Percentiles rank a stretch among this genome's conserved stretches.
phyloP scores from a whole-genome alignment of 1,140 invertebrate genomes.

The Rhopalosiphum padi region DNA sequence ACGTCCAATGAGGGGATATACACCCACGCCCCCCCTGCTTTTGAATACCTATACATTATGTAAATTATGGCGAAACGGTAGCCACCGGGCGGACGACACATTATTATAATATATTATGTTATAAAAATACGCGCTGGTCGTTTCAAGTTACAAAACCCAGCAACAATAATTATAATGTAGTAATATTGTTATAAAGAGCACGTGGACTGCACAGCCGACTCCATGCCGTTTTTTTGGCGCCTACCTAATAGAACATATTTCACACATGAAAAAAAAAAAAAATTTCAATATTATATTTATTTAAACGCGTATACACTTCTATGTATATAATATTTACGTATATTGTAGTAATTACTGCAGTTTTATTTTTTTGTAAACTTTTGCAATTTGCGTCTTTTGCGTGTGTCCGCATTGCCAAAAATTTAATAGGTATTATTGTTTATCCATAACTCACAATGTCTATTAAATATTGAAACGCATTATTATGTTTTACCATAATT shows the following conservation, averaged over 20 bases:
- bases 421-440: too few species aligned
- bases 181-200: not conserved
- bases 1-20: not conserved
- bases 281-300: not conserved
- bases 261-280: not conserved
- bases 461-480: too few species aligned
- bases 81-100: not conserved
- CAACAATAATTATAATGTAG: not conserved
- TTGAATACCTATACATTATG: not conserved
- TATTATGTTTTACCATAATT: not conserved
- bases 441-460: too few species aligned
- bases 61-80: constrained; percentile 3
- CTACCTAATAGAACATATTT: not conserved
- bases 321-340: not conserved
- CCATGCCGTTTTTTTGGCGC: not conserved
- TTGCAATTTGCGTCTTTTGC: too few species aligned
- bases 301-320: not conserved
- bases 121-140: not conserved
- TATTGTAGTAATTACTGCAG: not conserved
- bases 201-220: not conserved
- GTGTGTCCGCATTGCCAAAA: too few species aligned
- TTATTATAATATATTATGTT: constrained; percentile 16
- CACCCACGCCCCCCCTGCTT: too few species aligned
- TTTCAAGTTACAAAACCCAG: not conserved
- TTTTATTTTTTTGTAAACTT: not conserved